Conservation (phyloP, 2,113 vertebrate genomes). For the Oenanthe melanoleuca region DNA sequence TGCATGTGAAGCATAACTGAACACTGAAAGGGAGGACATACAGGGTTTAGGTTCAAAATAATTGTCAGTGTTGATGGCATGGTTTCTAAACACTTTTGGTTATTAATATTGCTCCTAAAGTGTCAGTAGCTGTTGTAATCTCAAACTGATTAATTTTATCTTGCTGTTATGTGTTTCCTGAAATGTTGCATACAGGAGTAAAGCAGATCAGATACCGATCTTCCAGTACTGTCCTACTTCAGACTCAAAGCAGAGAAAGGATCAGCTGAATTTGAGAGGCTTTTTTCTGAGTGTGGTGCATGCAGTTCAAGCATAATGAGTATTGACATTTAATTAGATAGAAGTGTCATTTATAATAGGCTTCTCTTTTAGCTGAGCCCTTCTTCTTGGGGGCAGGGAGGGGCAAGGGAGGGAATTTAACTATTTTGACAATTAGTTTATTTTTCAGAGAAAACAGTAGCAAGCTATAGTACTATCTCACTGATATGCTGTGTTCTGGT, state of each 20-base stretch:
- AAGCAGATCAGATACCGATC: neutral
- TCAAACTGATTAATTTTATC: neutral
- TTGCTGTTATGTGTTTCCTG: neutral
- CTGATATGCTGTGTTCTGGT: neutral
- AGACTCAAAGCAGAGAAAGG: conserved; percentile 63
- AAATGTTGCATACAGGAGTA: neutral
- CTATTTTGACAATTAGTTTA: too few species aligned
- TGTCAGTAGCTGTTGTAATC: neutral
- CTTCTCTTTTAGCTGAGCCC: neutral
- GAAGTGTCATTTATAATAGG: neutral
- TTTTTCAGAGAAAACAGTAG: neutral
- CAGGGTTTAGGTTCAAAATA: neutral
- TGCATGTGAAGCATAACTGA: neutral
- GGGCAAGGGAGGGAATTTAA: neutral
- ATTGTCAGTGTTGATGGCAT: neutral
- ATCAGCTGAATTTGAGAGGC: conserved; percentile 68
- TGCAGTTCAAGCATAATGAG: neutral
- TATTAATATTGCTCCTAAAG: neutral
- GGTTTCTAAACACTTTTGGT: neutral
- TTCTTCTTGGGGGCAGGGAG: neutral
- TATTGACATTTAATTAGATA: conserved; percentile 10
- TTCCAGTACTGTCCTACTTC: neutral
- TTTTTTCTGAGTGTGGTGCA: neutral
- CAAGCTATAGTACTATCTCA: neutral
- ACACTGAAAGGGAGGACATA: neutral